These are phyloP conservation scores for Sapayoa aenigma DNA, from an alignment of 2,113 vertebrate species.

Conservation along the genomic window DNA sequence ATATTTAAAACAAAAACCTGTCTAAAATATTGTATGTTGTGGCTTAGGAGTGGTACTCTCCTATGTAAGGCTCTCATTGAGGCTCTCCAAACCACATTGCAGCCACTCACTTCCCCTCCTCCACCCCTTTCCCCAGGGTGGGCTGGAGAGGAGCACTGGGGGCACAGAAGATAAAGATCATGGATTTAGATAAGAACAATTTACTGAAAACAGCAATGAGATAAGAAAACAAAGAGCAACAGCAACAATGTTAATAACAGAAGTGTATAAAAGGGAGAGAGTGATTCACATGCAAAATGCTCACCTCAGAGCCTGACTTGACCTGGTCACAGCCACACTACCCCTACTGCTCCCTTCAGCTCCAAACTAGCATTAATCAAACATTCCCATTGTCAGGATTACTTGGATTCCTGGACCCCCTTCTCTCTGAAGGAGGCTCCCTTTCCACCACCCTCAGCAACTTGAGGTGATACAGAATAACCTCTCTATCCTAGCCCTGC, in stretches of 20 bases:
- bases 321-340: not conserved
- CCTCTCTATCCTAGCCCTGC: not conserved
- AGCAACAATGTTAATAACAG: not conserved
- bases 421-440: not conserved
- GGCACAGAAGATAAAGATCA: not conserved
- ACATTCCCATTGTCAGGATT: not conserved
- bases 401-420: not conserved
- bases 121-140: not conserved
- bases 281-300: not conserved
- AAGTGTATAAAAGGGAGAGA: not conserved
- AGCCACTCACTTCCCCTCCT: not conserved
- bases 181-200: not conserved
- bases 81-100: not conserved
- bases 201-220: not conserved
- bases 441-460: not conserved
- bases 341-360: not conserved
- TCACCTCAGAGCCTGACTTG: not conserved
- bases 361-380: not conserved
- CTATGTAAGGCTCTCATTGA: not conserved
- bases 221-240: not conserved
- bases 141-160: not conserved
- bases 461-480: not conserved
- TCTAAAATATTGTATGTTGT: not conserved
- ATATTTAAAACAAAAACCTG: not conserved
- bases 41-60: not conserved